Base-by-base conservation (phyloP, 2,888 invertebrate species). In the Diabrotica balteata region DNA sequence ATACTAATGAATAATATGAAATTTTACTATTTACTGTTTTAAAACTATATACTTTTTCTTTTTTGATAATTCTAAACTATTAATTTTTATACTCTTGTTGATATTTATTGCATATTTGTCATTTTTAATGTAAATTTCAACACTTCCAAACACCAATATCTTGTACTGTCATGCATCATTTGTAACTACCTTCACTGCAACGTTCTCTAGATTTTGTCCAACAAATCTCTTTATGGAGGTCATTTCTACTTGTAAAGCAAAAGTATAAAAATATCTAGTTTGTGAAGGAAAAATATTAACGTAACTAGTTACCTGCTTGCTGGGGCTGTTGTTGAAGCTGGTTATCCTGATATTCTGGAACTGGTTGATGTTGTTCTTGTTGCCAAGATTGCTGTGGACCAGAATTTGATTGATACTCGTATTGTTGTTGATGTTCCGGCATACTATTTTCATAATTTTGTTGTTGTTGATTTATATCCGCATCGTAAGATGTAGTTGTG, bases 361-460 rank as follows among this genome's bases (percentile, higher is more conserved):
- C 62, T 2, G 58, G 57, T 61, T 77, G 75, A 11, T 71, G 80
- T 73, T 84, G 84, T 69, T 73, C 77, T 64, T 77, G 78, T 71
- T 77, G 77, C 64, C 72, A 75, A 8, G 66, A 69, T 45, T 69
- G 70, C 58, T 73, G 73, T 54, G 66, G 72, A 10, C 22, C 32
- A 43, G 60, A 75, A 63, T 79, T 80, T 44, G 80, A 73, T 50
- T 77, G 77, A 50, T 70, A 72, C 66, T 76, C 74, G 59, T 78
- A 78, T 67, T 78, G 78, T 51, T 77, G 78, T 65, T 76, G 77
- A 78, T 76, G 78, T 32, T 76, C 78, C 54, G 73, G 72, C n/a
- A 32, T 60, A 6, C 65, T 66, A 49, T 53, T 43, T 8, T 77
- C 72, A 50, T 78, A 75, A 32, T 32, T 32, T 45, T 43, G 68